Conservation (phyloP, 2,888 invertebrate genomes). For the Oegoconia quadripuncta region DNA sequence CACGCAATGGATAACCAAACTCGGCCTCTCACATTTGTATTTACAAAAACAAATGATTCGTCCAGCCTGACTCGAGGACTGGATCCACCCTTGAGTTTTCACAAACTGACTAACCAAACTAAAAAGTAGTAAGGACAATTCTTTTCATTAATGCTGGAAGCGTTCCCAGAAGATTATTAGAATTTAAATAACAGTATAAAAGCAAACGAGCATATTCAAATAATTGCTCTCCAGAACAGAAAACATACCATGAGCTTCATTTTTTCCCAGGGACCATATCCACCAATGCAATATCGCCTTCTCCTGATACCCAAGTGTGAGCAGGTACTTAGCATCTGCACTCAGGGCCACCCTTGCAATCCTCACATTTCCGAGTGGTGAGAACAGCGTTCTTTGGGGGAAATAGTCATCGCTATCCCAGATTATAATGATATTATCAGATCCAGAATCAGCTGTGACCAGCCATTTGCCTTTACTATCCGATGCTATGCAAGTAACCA, state of each 20-base stretch:
- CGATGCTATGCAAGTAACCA: slow-evolving; percentile 66
- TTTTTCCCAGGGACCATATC: slow-evolving; percentile 79
- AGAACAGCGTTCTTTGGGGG: slow-evolving; percentile 75
- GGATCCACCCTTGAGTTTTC: too few relatives aligned
- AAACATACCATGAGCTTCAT: slow-evolving; percentile 76
- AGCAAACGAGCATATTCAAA: too few relatives aligned
- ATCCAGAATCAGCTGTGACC: slow-evolving; percentile 78
- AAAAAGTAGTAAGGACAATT: too few relatives aligned
- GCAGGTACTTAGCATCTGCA: slow-evolving; percentile 76
- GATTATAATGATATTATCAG: slow-evolving; percentile 77
- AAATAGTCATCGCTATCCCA: slow-evolving; percentile 75
- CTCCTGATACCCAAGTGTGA: slow-evolving; percentile 73
- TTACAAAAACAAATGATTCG: too few relatives aligned
- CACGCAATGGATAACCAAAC: too few relatives aligned
- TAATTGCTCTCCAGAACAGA: too few relatives aligned
- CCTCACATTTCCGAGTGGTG: slow-evolving; percentile 63
- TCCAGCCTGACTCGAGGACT: too few relatives aligned
- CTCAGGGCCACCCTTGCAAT: slow-evolving; percentile 70
- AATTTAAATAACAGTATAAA: too few relatives aligned
- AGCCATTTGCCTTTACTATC: slow-evolving; percentile 78
- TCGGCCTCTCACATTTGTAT: too few relatives aligned
- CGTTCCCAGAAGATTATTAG: too few relatives aligned
- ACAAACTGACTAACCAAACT: too few relatives aligned
- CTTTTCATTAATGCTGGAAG: too few relatives aligned
- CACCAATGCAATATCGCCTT: slow-evolving; percentile 75